Evolutionary conservation across 2,888 invertebrate species (phyloP).

Genomic region (Zaprionus lineosus): DNA sequence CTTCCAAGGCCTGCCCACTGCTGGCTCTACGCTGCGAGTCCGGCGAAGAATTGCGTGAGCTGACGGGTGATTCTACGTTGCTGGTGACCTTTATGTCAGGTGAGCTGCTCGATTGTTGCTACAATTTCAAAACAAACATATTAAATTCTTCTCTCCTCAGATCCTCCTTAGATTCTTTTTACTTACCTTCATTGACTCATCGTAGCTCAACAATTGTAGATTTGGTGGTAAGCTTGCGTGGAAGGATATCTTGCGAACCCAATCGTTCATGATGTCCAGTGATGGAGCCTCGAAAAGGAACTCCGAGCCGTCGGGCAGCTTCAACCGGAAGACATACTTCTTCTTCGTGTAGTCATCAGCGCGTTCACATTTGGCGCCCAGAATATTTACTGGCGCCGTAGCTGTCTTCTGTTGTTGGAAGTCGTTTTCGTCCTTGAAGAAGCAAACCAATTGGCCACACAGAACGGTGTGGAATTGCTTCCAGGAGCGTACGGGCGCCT

Average conservation of each 20-base stretch:
- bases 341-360: slow-evolving; percentile 98
- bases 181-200: slow-evolving; percentile 86
- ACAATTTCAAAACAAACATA: background rate
- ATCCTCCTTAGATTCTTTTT: background rate
- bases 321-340: slow-evolving; percentile 95
- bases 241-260: slow-evolving; percentile 96
- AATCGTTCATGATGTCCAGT: slow-evolving; percentile 91
- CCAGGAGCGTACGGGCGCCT: slow-evolving; percentile 97
- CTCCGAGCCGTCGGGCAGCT: slow-evolving; percentile 95
- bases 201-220: slow-evolving; percentile 93
- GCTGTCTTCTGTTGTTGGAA: slow-evolving; percentile 94
- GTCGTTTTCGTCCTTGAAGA: slow-evolving; percentile 97
- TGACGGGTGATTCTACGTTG: slow-evolving; percentile 84
- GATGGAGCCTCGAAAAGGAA: slow-evolving; percentile 92
- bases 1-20: slow-evolving; percentile 78
- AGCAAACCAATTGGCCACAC: slow-evolving; percentile 97
- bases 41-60: slow-evolving; percentile 85
- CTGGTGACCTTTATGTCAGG: slow-evolving; percentile 81
- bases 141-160: background rate
- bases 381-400: slow-evolving; percentile 91
- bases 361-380: slow-evolving; percentile 91
- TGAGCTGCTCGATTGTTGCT: slow-evolving; percentile 83
- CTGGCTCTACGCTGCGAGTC: slow-evolving; percentile 83
- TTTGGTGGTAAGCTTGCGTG: slow-evolving; percentile 95
- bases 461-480: slow-evolving; percentile 96